These are phyloP conservation scores for Cochlearius cochlearius DNA, from an alignment of 2,113 vertebrate species.

Conservation along the genomic window DNA sequence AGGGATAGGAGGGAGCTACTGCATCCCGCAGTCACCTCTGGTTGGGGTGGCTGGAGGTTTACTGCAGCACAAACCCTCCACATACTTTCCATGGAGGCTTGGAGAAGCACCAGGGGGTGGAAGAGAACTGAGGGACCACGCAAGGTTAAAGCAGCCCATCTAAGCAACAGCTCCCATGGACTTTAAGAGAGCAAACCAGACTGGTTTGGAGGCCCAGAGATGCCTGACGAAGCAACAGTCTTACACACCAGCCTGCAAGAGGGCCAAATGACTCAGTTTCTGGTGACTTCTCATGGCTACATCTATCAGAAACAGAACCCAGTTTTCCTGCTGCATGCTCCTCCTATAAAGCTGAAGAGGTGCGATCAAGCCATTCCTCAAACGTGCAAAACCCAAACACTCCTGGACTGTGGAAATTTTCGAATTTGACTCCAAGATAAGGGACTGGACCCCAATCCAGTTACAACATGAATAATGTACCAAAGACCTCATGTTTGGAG, in stretches of 20 bases:
- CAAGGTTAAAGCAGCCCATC: not conserved
- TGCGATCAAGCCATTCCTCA: not conserved
- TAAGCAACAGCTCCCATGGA: not conserved
- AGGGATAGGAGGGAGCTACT: not conserved
- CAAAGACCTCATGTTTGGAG: not conserved
- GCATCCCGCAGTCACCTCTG: not conserved
- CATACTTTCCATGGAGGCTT: accelerated
- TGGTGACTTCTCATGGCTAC: not conserved
- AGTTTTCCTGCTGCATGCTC: not conserved
- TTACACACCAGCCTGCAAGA: not conserved
- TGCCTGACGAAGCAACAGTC: not conserved
- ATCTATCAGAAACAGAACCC: not conserved
- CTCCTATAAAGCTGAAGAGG: not conserved
- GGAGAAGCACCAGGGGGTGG: not conserved
- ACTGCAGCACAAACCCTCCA: not conserved
- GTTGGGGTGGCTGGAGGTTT: not conserved
- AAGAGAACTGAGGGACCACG: not conserved
- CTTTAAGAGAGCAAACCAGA: not conserved
- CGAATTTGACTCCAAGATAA: not conserved
- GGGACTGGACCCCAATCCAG: not conserved
- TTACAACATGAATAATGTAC: not conserved
- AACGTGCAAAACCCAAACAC: not conserved
- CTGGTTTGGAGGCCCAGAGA: not conserved
- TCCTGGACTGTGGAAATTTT: not conserved
- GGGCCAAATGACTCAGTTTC: not conserved